A percentile compares a stretch with the other conserved stretches of the same genome.
These are phyloP conservation scores for Phaethon lepturus DNA, from an alignment of 2,113 vertebrate species.

Conservation along the genomic window DNA sequence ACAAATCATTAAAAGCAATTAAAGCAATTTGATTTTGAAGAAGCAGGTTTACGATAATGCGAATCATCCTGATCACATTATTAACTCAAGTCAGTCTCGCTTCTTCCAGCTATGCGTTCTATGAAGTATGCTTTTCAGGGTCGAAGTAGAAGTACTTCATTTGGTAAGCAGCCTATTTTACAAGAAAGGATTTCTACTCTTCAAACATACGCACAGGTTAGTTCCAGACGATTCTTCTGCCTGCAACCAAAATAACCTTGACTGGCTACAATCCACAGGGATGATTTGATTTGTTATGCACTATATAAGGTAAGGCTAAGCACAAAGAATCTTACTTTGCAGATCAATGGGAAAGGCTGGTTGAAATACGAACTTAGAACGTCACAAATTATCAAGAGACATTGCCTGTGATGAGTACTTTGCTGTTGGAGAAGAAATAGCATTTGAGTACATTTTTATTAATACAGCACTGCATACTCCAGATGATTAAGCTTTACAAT, in stretches of 20 bases:
- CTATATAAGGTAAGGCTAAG: background rate
- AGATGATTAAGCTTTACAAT: background rate
- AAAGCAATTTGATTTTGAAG: background rate
- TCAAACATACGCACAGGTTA: background rate
- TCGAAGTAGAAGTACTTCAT: background rate
- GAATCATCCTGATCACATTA: background rate
- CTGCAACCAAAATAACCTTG: background rate
- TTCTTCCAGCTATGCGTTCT: background rate
- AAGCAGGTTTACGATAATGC: background rate
- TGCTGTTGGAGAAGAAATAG: background rate
- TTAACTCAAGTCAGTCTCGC: background rate
- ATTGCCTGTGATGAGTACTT: background rate
- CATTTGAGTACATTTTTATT: conserved; percentile 1
- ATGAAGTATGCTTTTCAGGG: background rate
- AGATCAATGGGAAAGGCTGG: background rate
- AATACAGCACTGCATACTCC: background rate
- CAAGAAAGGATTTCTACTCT: background rate
- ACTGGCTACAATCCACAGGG: background rate
- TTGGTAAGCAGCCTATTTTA: background rate
- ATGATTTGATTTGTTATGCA: background rate
- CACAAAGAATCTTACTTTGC: background rate
- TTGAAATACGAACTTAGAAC: background rate
- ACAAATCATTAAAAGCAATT: conserved; percentile 12
- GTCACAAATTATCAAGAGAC: background rate
- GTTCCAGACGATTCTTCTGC: background rate